Evolutionary conservation across 2,797 vertebrate genomes (phyloP), one percentile per base, ranked within the genome.

Genomic region (Gadopsis bispinosus): DNA sequence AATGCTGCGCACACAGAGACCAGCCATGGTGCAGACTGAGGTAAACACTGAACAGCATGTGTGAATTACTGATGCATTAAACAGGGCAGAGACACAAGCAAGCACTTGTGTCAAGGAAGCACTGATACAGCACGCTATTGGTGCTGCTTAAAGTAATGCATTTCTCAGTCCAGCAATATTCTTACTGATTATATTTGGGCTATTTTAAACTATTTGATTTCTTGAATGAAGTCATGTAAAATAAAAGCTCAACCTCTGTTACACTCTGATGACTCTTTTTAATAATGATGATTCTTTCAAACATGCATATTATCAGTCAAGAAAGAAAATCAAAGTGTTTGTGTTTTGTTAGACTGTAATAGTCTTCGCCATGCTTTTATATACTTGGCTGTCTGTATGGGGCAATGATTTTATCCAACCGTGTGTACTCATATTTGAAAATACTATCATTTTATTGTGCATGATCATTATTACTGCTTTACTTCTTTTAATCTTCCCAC

Each of bases 21-120:
- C 98, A 2, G 98, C 98, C 72, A 99, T 99, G 98, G 98, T 99
- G 92, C 98, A 99, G 91, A 99, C 97, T 0, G 98, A 99, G 97
- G 98, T 99, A 91, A 83, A 77, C 73, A 56, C 26, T 20, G 39
- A 69, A 20, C 35, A 45, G 45, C 56, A 31, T 55, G 63, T 31
- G 63, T 55, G 47, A 56, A 26, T 41, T 2, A 60, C 16, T 29
- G 39, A 48, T 17, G 50, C 60, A 43, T 62, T 47, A 22, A 29
- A 10, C 47, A 56, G 20, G 60, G 37, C 50, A 8, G 63, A 61
- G 33, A 68, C 19, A 26, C 13, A 29, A 26, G 54, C 48, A 56
- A 29, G 35, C 26, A 26, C 1, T 26, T 26, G 26, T 26, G 26
- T 26, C 26, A 26, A 26, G n/a, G 54, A 41, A 58, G 50, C 45